phyloP scores from a whole-genome alignment of 2,113 vertebrate species.

The Triplophysa siluroides region DNA sequence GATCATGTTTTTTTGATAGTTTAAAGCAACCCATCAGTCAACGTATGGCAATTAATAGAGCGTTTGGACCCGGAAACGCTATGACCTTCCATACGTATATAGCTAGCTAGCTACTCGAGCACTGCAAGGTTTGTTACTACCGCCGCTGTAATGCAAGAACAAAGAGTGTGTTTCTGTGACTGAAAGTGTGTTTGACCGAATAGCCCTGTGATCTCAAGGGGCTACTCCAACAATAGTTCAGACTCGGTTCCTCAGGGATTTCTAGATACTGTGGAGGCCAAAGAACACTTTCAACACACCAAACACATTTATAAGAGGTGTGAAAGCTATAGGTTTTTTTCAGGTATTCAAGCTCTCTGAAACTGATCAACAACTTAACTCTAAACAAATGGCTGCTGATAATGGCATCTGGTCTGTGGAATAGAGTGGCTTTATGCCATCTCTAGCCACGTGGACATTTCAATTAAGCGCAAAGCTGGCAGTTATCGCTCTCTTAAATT shows the following conservation, averaged over 20 bases:
- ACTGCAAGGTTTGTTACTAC: too few species aligned
- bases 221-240: constrained; percentile 43
- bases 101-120: too few species aligned
- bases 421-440: constrained; percentile 32
- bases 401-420: constrained; percentile 32
- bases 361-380: constrained; percentile 39
- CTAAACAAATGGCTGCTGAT: constrained; percentile 25
- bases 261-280: constrained; percentile 33
- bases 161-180: neutral
- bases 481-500: constrained; percentile 31
- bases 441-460: constrained; percentile 13
- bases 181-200: neutral
- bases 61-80: too few species aligned
- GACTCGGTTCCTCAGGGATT: constrained; percentile 28
- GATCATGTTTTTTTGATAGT: too few species aligned
- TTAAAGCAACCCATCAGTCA: too few species aligned
- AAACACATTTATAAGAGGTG: neutral
- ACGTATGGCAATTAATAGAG: too few species aligned
- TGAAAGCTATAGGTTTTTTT: neutral
- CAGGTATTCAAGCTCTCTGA: constrained; percentile 37
- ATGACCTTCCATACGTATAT: too few species aligned
- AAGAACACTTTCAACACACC: constrained; percentile 17
- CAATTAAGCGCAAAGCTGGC: constrained; percentile 28
- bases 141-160: neutral
- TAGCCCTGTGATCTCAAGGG: constrained; percentile 24